phyloP scores from a whole-genome alignment of 2,797 vertebrate species.

The Danio aesculapii region DNA sequence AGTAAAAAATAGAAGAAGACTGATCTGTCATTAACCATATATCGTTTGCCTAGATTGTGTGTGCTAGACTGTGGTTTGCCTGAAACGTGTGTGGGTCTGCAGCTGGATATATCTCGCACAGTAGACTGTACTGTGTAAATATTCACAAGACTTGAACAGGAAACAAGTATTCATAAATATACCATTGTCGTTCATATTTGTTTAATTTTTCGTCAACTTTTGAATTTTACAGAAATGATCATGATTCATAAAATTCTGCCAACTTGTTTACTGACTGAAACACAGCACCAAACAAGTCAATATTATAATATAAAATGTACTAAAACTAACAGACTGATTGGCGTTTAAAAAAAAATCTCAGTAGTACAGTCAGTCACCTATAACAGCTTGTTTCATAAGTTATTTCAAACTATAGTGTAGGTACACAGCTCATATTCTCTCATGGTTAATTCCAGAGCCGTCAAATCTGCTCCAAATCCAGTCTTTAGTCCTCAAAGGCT shows the following conservation, averaged over 20 bases:
- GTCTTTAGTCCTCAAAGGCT: background rate
- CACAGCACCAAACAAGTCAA: constrained; percentile 34
- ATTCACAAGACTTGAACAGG: background rate
- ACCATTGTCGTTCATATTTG: constrained; percentile 6
- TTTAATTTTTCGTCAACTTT: background rate
- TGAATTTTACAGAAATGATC: constrained; percentile 24
- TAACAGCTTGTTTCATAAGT: background rate
- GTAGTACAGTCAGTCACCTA: background rate
- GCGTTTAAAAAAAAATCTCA: constrained; percentile 8
- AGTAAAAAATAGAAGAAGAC: too few species aligned
- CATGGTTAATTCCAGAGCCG: background rate
- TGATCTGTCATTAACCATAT: too few species aligned
- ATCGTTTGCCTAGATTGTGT: too few species aligned
- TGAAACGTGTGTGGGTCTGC: too few species aligned
- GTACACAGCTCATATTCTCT: background rate
- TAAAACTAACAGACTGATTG: constrained; percentile 22
- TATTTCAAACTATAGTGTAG: background rate
- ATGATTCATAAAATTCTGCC: background rate
- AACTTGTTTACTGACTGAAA: background rate
- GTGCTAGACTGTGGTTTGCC: too few species aligned
- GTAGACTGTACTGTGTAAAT: too few species aligned
- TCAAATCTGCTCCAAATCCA: background rate
- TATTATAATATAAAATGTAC: background rate
- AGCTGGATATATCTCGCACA: too few species aligned
- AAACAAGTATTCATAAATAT: background rate